A percentile compares a stretch with the other conserved stretches of the same genome.
phyloP scores from a whole-genome alignment of 1,140 invertebrate species.

The Apis cerana region DNA sequence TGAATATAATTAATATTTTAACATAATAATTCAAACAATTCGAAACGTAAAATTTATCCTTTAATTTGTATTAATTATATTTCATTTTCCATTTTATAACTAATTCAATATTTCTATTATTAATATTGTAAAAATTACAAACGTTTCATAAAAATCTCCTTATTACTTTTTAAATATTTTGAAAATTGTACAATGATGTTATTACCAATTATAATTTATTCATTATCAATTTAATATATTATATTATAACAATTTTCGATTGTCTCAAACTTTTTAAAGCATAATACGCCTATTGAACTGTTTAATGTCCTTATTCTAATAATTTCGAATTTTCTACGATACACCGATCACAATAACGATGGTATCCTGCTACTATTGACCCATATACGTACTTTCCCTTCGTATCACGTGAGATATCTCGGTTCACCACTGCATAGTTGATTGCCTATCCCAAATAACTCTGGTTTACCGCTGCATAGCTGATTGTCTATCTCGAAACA shows the following conservation, averaged over 20 bases:
- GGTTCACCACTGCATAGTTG: slow-evolving; percentile 65
- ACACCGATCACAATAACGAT: slow-evolving; percentile 40
- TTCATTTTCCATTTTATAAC: no score
- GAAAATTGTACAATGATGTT: background rate
- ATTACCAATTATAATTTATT: background rate
- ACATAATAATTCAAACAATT: no score
- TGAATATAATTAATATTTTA: no score
- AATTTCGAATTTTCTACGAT: slow-evolving; percentile 14
- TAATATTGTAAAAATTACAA: background rate
- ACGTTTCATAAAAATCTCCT: background rate
- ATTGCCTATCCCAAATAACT: slow-evolving; percentile 66
- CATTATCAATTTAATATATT: background rate
- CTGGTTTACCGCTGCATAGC: slow-evolving; percentile 65
- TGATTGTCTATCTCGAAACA: slow-evolving; percentile 64
- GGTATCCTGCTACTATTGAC: slow-evolving; percentile 31
- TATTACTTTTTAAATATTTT: background rate
- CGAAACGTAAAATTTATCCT: no score
- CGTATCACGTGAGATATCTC: slow-evolving; percentile 65
- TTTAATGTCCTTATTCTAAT: background rate
- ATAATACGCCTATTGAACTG: background rate
- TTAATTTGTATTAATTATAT: no score
- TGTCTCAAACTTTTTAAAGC: background rate
- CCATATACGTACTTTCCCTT: slow-evolving; percentile 56
- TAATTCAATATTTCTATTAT: background rate
- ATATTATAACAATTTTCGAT: background rate